A percentile compares a stretch with the other conserved stretches of the same genome.
phyloP scores from a whole-genome alignment of 2,113 vertebrate genomes.

The Tachuris rubrigastra region DNA sequence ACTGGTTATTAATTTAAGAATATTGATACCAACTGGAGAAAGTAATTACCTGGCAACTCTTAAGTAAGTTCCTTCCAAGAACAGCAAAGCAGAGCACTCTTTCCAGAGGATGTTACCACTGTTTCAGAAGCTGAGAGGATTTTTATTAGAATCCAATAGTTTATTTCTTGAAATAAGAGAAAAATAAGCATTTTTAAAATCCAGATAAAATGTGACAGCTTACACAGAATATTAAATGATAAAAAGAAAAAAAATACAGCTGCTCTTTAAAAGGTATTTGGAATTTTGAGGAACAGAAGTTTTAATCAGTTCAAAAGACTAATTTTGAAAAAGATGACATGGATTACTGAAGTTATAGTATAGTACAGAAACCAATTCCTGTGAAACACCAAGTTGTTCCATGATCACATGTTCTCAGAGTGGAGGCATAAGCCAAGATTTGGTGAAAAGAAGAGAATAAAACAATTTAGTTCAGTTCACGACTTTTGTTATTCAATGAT shows the following conservation, averaged over 20 bases:
- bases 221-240: background rate
- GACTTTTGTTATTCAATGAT: background rate
- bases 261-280: background rate
- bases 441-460: background rate
- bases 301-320: background rate
- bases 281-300: background rate
- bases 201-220: background rate
- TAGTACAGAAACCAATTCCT: background rate
- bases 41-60: constrained; percentile 49
- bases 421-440: background rate
- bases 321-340: background rate
- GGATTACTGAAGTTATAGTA: background rate
- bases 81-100: background rate
- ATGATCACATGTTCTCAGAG: accelerated
- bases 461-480: background rate
- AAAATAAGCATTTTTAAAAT: background rate
- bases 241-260: background rate
- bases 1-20: background rate
- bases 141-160: background rate
- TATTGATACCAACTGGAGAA: constrained; percentile 12
- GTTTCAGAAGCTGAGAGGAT: background rate
- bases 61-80: constrained; percentile 35
- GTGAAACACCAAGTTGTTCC: background rate
- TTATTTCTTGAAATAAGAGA: background rate
- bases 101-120: background rate